A percentile compares a stretch with the other conserved stretches of the same genome.
Evolutionary conservation across 2,797 vertebrate species (phyloP).

Genomic region (Neosilurus hyrtlii): DNA sequence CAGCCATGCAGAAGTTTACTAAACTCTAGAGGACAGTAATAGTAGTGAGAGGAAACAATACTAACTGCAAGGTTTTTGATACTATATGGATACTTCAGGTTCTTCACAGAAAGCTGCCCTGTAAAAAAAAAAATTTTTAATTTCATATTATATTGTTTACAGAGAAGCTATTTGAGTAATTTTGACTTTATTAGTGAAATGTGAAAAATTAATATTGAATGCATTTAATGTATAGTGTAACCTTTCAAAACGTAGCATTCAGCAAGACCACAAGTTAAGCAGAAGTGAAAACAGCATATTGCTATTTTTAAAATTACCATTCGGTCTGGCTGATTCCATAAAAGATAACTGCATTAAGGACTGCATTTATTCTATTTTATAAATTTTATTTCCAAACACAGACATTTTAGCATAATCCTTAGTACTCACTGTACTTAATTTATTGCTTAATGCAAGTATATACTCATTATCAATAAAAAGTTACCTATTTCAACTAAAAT

Average conservation of each 20-base stretch:
- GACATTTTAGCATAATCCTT: not conserved
- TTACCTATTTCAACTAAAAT: not conserved
- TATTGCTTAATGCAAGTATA: not conserved
- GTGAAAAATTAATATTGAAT: not conserved
- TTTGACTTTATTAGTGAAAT: conserved; percentile 18
- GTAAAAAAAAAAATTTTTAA: not conserved
- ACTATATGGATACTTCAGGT: not conserved
- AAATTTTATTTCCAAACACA: conserved; percentile 10
- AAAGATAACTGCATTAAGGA: not conserved
- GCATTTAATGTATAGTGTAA: not conserved
- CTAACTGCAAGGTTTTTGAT: not conserved
- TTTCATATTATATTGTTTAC: not conserved
- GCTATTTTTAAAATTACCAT: conserved; percentile 1
- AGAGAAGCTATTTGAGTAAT: conserved; percentile 13
- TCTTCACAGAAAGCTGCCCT: not conserved
- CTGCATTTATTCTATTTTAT: too few relatives aligned
- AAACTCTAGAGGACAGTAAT: not conserved
- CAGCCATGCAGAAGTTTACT: not conserved
- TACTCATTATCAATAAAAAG: not conserved
- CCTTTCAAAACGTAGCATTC: not conserved
- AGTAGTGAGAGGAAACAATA: not conserved
- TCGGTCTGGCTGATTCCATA: not conserved
- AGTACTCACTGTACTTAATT: not conserved
- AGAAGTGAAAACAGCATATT: not conserved
- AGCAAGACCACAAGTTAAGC: not conserved